Percentiles rank a stretch among this genome's conserved stretches.
phyloP scores from a whole-genome alignment of 2,113 vertebrate genomes.

The Ctenomys sociabilis region DNA sequence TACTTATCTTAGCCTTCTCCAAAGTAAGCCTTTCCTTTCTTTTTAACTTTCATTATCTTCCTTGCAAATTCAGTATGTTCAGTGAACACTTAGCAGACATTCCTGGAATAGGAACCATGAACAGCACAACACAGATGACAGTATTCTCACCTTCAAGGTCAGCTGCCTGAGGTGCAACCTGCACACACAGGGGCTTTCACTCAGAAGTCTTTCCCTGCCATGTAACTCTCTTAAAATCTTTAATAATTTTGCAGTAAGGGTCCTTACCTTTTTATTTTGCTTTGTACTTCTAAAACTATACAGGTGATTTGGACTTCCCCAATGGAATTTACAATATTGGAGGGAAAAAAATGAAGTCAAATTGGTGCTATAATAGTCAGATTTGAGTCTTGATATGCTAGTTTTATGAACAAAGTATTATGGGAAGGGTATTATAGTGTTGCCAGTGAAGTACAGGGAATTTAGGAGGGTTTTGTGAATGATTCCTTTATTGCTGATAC shows the following conservation, averaged over 20 bases:
- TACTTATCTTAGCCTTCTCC: neutral
- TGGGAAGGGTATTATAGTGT: neutral
- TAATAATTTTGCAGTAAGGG: slow-evolving; percentile 30
- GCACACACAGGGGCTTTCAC: neutral
- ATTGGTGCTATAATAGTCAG: neutral
- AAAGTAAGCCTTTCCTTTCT: neutral
- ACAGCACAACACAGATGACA: neutral
- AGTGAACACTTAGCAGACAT: neutral
- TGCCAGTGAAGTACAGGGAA: neutral
- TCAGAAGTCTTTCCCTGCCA: neutral
- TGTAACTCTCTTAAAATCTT: neutral
- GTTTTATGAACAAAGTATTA: slow-evolving; percentile 45
- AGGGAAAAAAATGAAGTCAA: neutral
- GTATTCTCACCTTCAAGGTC: neutral
- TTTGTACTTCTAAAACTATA: neutral
- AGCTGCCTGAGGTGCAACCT: neutral
- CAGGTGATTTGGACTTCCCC: neutral
- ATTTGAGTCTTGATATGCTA: slow-evolving; percentile 52
- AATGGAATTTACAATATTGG: neutral
- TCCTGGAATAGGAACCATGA: neutral
- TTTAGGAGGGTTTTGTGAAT: slow-evolving; percentile 39
- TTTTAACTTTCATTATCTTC: neutral
- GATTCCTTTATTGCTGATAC: slow-evolving; percentile 49
- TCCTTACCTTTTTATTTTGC: neutral
- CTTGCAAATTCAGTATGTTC: neutral